Base-by-base conservation (phyloP, 2,888 invertebrate species). In the Arctia plantaginis region DNA sequence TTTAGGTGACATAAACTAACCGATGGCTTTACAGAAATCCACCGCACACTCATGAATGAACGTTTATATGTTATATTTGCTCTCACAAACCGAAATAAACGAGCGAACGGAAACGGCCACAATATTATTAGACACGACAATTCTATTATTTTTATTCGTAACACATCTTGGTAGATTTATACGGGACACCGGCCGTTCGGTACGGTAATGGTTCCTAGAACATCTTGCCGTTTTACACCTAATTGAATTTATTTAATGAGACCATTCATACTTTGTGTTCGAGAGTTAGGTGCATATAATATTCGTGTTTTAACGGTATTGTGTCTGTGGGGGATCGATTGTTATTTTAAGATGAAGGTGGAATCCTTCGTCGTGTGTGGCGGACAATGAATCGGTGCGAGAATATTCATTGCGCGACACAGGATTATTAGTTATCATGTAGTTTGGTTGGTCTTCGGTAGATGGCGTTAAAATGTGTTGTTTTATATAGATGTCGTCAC, bases 121-220 rank as follows among this genome's bases (percentile, higher is more conserved):
- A 90, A 90, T 95, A 95, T 95, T 95, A 95, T 95, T 95, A 95
- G 95, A 95, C 89, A 92, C 93, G 94, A 95, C 94, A 95, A 95
- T 95, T 95, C 95, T 95, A 95, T 95, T 95, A 95, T 95, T 95
- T 95, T 95, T 95, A 95, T 95, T 95, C 94, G 93, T 94, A 94
- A 93, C 94, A 93, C 92, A 94, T 94, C 94, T 93, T 90, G 86
- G 93, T 91, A 94, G 92, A 94, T 89, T 93, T 92, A 93, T 90
- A 91, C 93, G 92, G 94, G 94, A 94, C 94, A 94, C 92, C 92
- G 88, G 83, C 89, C 88, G 90, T 91, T 89, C 88, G 88, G 88
- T 86, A 89, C 89, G 88, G 87, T 87, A 85, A 90, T 88, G 89
- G 85, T 94, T 94, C 93, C 91, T 89, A 92, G 93, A 93, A 93